Evolutionary conservation across 2,888 invertebrate species (phyloP).

Genomic region (Timandra comae): DNA sequence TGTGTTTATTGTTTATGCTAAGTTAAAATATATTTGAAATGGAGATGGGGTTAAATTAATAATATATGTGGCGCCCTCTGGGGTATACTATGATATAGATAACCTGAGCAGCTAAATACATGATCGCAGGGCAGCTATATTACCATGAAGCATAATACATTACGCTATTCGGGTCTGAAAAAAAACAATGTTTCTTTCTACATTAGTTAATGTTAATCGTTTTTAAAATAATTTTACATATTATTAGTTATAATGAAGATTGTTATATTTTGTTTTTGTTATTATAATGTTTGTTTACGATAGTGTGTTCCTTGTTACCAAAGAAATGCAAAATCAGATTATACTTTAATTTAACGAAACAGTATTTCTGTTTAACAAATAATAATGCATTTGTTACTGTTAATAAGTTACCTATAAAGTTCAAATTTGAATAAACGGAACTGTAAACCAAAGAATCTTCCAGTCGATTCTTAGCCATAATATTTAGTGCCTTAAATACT

Average conservation of each 20-base stretch:
- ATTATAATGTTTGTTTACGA: constrained; percentile 56
- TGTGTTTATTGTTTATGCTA: too few relatives aligned
- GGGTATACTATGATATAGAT: neutral
- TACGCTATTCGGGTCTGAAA: too few relatives aligned
- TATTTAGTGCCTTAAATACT: constrained; percentile 46
- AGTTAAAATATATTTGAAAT: too few relatives aligned
- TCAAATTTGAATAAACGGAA: constrained; percentile 63
- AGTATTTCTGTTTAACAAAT: constrained; percentile 28
- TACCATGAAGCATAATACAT: too few relatives aligned
- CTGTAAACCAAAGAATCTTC: constrained; percentile 66
- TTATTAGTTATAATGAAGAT: constrained; percentile 35
- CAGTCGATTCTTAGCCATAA: constrained; percentile 63
- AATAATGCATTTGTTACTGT: constrained; percentile 58
- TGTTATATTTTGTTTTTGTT: constrained; percentile 71
- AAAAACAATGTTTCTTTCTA: too few relatives aligned
- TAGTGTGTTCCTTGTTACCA: constrained; percentile 75
- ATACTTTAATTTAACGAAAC: constrained; percentile 50
- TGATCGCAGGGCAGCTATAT: constrained; percentile 21
- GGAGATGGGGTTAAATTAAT: too few relatives aligned
- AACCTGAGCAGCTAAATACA: neutral
- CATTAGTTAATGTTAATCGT: too few relatives aligned
- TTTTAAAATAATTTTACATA: too few relatives aligned
- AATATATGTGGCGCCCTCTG: too few relatives aligned
- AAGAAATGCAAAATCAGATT: constrained; percentile 56
- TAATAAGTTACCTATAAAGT: constrained; percentile 68